Evolutionary conservation across 2,113 vertebrate genomes (phyloP), one percentile per base, ranked within the genome.

Genomic region (Halichoeres trimaculatus): DNA sequence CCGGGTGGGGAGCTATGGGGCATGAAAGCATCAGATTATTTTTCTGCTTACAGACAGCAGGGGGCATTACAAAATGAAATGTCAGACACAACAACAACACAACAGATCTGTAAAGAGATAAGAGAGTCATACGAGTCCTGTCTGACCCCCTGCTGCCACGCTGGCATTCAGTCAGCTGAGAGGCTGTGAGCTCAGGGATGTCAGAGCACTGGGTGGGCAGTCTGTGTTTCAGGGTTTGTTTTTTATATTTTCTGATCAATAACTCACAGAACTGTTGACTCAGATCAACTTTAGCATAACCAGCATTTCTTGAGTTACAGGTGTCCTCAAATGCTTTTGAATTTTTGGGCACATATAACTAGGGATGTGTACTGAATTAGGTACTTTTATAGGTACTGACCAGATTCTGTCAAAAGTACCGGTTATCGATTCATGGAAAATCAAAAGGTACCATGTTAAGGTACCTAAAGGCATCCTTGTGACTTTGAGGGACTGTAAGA

Each of bases 91-190:
- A 38, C 40, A 19, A n/a, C 8, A 52, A 47, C 19, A 51, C 45
- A 35, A 66, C 5, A 35, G 23, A 53, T 41, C 43, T 40, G 13
- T 4, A 2, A 48, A 74, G 19, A 59, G 30, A 24, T 1, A 30
- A 36, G 34, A 34, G 43, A 63, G 36, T 73, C 17, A 1, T 57
- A 75, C 57, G 22, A 36, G 62, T 48, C 16, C 40, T 53, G 54
- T 6, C 59, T 12, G 10, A 70, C 14, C 35, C 36, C 30, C 34
- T 23, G 35, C 50, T 12, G 16, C 90, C 85, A 76, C 87, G 90
- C 89, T 52, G 91, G 90, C 92, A 83, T 91, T 87, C 89, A 8
- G 91, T 92, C 64, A 93, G 90, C 81, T 95, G 93, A 1, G 94
- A 94, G 84, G 95, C 94, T 19, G 95, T 94, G 83, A n/a, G n/a